Base-by-base conservation (phyloP, 2,113 vertebrate species). In the Pontoporia blainvillei region DNA sequence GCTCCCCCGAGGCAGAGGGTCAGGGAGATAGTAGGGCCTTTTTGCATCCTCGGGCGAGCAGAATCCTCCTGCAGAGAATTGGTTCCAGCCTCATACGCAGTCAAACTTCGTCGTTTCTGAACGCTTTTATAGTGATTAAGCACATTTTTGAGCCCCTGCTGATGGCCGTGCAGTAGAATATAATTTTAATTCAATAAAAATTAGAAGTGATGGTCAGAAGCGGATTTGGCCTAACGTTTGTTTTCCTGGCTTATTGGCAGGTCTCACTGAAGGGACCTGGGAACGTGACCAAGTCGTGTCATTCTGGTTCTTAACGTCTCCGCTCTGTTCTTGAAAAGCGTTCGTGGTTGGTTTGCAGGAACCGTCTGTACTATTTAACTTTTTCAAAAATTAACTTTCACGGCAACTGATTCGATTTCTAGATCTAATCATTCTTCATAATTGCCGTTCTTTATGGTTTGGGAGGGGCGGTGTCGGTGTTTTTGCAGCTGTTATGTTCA, bases 381-480 rank as follows among this genome's bases (percentile, higher is more conserved):
- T 27, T 39, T 62, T 4, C 25, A 49, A 25, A 72, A 54, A 17
- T 62, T 21, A 46, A 20, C n/a, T 36, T 4, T 49, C 0, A 0
- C 1, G 52, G 72, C 27, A 5, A 18, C 1, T 1, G 21, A 41
- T 15, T 8, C 1, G 13, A 20, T 15, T 13, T 69, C 34, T 10
- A 27, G 3, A 25, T 57, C 29, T 25, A 8, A 17, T 13, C 6
- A 0, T 10, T 29, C 73, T 8, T 29, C 0, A 0, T 23, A 0
- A 0, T 23, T 8, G 20, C 62, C 14, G n/a, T 8, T 36, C 72
- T 17, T 15, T 12, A 0, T 17, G 34, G 57, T 54, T 46, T 10
- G 57, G 59, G 41, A 10, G 39, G 5, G 15, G 14, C 0, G 4
- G 34, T 0, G 5, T 2, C 1, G 0, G n/a, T 1, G 4, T 46